These are phyloP conservation scores for Catamblyrhynchus diadema DNA, from an alignment of 2,797 vertebrate species.

Conservation along the genomic window DNA sequence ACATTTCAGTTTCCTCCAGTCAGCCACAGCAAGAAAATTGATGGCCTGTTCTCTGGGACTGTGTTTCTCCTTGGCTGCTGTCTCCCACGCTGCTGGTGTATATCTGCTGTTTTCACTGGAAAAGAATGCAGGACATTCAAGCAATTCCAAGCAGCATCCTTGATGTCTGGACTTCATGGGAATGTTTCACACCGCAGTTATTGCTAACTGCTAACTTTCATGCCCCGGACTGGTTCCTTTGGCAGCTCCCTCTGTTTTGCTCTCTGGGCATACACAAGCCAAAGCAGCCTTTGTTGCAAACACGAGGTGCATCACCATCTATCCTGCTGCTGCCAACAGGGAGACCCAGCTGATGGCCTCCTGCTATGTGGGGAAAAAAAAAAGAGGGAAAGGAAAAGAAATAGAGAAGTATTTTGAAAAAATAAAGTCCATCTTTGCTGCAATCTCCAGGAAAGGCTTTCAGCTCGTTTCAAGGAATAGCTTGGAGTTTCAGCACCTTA, in stretches of 20 bases:
- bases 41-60: constrained; percentile 35
- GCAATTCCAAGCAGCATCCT: constrained; percentile 77
- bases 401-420: not conserved
- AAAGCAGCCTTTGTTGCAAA: constrained; percentile 40
- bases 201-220: constrained; percentile 71
- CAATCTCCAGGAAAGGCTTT: not conserved
- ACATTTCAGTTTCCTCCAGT: constrained; percentile 45
- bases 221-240: constrained; percentile 71
- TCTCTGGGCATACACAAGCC: constrained; percentile 58
- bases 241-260: constrained; percentile 71
- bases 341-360: constrained; percentile 34
- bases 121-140: constrained; percentile 78
- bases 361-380: not conserved
- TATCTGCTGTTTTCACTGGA: constrained; percentile 63
- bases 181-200: constrained; percentile 73
- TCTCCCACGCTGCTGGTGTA: constrained; percentile 65
- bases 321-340: constrained; percentile 29
- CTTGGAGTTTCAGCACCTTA: not conserved
- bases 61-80: constrained; percentile 25
- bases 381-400: not conserved
- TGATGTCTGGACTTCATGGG: constrained; percentile 76
- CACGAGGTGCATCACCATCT: not conserved
- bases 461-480: not conserved
- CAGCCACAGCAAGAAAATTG: constrained; percentile 50
- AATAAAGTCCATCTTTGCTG: not conserved